Base-by-base conservation (phyloP, 2,113 vertebrate species). In the Anguilla japonica region DNA sequence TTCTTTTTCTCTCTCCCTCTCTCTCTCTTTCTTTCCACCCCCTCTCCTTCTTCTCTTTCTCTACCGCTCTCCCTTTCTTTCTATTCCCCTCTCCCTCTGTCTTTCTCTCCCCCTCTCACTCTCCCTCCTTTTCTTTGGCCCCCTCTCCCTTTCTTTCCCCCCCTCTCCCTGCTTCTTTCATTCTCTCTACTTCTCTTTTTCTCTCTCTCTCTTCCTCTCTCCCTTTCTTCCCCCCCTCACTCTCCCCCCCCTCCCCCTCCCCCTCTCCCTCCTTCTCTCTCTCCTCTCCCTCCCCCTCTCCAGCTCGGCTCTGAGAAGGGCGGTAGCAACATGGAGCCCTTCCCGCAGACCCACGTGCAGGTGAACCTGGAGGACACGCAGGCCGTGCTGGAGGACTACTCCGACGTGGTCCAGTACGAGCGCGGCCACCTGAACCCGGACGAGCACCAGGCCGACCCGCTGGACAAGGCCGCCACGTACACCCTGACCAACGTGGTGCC, bases 291-390 rank as follows among this genome's bases (percentile, higher is more conserved):
- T 71, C 63, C 26, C 22, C n/a, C 63, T 34, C 71, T 9, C 71
- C 34, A 95, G 94, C 85, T 95, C 81, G 92, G 93, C 0, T 93
- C 92, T 79, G 93, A 94, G 0, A 94, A 94, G 57, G 92, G 93
- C 80, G 93, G 92, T 88, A 93, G 91, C 82, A 94, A 95, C 89
- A 95, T 95, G 94, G 91, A 94, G 89, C 91, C 95, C 26, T 95
- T 95, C 29, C 94, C 92, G 1, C 91, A 93, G 34, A 91, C 93
- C 29, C 81, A 53, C 81, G 93, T 94, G 93, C 93, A 95, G 11
- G 93, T 91, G 91, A 94, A 95, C 91, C 93, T 95, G n/a, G 93
- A 95, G 88, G 94, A 95, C 89, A 93, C 87, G 14, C 95, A 95
- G 88, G 93, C 94, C 0, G 91, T 94, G 29, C 91, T 95, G 43